Conservation (phyloP, 1,140 invertebrate genomes). For the Eriosoma lanigerum region DNA sequence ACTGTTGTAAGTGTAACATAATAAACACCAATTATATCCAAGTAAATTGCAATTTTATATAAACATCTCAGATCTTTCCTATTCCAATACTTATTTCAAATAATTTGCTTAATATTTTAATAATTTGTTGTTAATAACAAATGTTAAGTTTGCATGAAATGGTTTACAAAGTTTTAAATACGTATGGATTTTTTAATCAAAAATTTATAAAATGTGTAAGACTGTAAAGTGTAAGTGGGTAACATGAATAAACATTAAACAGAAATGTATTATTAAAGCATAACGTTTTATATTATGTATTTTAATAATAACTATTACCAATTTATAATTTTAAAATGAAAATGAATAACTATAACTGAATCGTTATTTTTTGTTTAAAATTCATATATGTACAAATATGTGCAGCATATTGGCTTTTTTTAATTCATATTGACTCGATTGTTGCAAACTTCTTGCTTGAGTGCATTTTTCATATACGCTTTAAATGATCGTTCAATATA, state of each 20-base stretch:
- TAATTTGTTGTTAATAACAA: neutral
- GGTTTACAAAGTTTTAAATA: neutral
- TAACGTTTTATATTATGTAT: neutral
- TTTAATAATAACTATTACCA: neutral
- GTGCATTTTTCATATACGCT: neutral
- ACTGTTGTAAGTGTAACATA: too few species aligned
- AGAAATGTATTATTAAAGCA: neutral
- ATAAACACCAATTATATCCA: too few species aligned
- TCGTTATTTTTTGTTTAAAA: too few species aligned
- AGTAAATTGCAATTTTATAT: neutral
- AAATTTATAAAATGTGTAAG: too few species aligned
- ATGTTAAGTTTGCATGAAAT: neutral
- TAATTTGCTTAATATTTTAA: neutral
- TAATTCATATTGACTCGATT: too few species aligned
- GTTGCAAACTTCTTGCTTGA: neutral
- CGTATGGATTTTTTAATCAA: neutral
- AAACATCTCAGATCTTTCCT: neutral
- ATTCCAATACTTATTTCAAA: neutral
- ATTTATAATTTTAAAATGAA: too few species aligned
- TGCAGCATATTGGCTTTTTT: too few species aligned
- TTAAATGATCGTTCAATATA: neutral
- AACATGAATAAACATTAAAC: too few species aligned
- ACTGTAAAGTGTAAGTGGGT: too few species aligned
- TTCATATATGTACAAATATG: neutral
- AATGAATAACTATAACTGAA: too few species aligned